These are phyloP conservation scores for Plodia interpunctella DNA, from an alignment of 1,140 invertebrate species.

Conservation along the genomic window DNA sequence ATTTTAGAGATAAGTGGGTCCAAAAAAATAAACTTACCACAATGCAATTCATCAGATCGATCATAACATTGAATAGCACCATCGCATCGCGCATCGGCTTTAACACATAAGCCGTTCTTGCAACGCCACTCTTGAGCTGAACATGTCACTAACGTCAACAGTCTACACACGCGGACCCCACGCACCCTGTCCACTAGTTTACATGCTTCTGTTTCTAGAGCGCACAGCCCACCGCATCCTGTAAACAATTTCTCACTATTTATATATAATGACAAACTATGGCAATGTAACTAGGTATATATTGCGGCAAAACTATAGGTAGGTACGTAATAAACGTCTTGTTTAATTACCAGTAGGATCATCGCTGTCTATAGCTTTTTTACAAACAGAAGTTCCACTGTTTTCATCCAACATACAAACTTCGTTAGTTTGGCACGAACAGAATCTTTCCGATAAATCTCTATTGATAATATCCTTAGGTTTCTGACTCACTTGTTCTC, in stretches of 20 bases:
- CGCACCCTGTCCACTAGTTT: slow-evolving; percentile 78
- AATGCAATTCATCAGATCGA: slow-evolving; percentile 87
- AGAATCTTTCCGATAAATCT: slow-evolving; percentile 59
- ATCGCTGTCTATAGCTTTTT: slow-evolving; percentile 74
- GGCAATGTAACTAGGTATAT: not conserved
- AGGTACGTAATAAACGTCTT: not conserved
- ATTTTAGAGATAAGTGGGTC: too few relatives aligned
- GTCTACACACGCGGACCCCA: slow-evolving; percentile 73
- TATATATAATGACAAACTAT: slow-evolving; percentile 5
- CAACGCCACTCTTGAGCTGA: slow-evolving; percentile 83
- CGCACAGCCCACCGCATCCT: slow-evolving; percentile 85
- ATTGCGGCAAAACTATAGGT: not conserved
- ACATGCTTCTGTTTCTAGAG: slow-evolving; percentile 83
- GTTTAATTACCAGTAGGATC: slow-evolving; percentile 81
- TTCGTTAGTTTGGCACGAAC: slow-evolving; percentile 75
- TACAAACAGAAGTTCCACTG: slow-evolving; percentile 80
- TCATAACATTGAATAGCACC: slow-evolving; percentile 88
- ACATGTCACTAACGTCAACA: slow-evolving; percentile 67
- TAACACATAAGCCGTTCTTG: slow-evolving; percentile 84
- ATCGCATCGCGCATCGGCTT: slow-evolving; percentile 82
- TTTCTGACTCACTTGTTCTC: slow-evolving; percentile 30
- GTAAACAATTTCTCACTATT: slow-evolving; percentile 15
- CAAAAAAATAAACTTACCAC: slow-evolving; percentile 76
- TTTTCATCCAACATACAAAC: slow-evolving; percentile 82
- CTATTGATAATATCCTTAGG: slow-evolving; percentile 53